phyloP scores from a whole-genome alignment of 2,888 invertebrate species.

The Parthenolecanium corni region DNA sequence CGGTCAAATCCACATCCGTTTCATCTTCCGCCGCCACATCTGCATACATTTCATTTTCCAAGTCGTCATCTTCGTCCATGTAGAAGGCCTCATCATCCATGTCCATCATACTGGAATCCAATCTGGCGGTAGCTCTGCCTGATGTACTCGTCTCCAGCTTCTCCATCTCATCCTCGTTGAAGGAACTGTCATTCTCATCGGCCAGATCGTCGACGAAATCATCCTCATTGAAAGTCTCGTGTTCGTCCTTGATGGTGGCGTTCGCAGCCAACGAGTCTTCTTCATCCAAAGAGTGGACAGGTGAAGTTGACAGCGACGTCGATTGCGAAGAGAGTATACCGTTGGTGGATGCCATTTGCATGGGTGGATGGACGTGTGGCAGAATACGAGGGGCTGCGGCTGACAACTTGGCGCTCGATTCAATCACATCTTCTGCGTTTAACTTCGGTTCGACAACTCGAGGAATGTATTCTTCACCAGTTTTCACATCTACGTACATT shows the following conservation, averaged over 20 bases:
- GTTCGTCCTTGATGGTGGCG: not conserved
- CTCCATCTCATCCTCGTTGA: conserved; percentile 2
- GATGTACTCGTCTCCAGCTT: not conserved
- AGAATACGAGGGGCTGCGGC: too few relatives aligned
- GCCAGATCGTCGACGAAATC: not conserved
- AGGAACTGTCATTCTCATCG: not conserved
- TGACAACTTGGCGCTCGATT: not conserved
- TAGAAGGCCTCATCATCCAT: not conserved
- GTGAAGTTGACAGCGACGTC: too few relatives aligned
- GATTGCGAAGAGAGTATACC: conserved; percentile 1
- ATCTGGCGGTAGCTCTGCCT: not conserved
- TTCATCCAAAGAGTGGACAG: not conserved
- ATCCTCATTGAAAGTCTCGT: not conserved
- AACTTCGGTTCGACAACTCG: not conserved
- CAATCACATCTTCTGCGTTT: not conserved
- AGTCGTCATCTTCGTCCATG: not conserved
- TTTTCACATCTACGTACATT: conserved; percentile 21
- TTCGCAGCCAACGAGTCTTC: not conserved
- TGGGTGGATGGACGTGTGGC: not conserved
- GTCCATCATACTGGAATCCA: not conserved
- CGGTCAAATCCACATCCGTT: not conserved
- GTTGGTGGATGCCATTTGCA: not conserved
- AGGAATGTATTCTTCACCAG: conserved; percentile 21
- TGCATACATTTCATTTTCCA: not conserved
- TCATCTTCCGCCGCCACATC: not conserved